phyloP scores from a whole-genome alignment of 2,113 vertebrate species.

The Hypomesus transpacificus region DNA sequence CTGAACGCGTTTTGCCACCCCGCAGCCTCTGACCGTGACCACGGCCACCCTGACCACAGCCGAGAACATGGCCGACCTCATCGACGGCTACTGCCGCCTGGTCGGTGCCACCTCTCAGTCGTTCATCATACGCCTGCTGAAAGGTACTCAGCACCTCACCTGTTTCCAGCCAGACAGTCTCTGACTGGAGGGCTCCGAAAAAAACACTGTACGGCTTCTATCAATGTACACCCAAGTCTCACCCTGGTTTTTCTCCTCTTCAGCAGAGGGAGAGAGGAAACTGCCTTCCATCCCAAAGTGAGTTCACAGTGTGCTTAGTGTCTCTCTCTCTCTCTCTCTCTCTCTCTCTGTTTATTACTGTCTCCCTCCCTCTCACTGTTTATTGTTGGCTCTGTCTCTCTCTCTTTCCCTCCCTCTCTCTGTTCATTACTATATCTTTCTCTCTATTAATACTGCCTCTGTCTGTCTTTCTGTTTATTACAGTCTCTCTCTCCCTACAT shows the following conservation, averaged over 20 bases:
- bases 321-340: slow-evolving; percentile 7
- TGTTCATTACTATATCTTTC: background rate
- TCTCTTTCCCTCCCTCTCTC: background rate
- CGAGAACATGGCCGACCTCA: slow-evolving; percentile 98
- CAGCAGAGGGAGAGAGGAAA: slow-evolving; percentile 38
- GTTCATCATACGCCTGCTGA: slow-evolving; percentile 92
- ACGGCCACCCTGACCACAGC: slow-evolving; percentile 90
- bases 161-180: slow-evolving; percentile 24
- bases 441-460: background rate
- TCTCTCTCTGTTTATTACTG: background rate
- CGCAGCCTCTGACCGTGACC: slow-evolving; percentile 94
- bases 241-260: slow-evolving; percentile 1
- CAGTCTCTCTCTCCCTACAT: background rate
- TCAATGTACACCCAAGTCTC: background rate
- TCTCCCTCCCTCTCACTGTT: background rate
- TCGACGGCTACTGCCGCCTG: slow-evolving; percentile 96
- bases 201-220: background rate
- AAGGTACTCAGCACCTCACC: slow-evolving; percentile 71
- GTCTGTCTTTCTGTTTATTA: background rate
- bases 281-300: slow-evolving; percentile 42
- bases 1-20: slow-evolving; percentile 8
- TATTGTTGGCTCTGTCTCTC: slow-evolving; percentile 29
- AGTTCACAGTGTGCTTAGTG: slow-evolving; percentile 17
- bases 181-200: background rate
- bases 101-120: slow-evolving; percentile 85